Conservation (phyloP, 64 coral and sea anemone genomes). For the Montipora capricornis region DNA sequence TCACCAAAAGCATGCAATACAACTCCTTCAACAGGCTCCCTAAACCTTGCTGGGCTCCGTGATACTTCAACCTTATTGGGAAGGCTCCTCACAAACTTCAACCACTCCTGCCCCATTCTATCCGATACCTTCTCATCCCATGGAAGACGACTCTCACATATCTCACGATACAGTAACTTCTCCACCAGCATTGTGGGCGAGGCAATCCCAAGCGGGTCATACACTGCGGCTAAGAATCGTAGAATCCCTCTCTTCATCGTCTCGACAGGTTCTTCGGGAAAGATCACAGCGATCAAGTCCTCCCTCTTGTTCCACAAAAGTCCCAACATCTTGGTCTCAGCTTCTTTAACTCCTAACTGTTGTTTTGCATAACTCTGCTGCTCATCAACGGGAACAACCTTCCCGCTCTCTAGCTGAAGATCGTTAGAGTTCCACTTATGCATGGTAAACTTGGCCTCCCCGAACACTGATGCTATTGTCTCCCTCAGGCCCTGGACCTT, state of each 20-base stretch:
- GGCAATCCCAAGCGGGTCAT: neutral
- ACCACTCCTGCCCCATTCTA: too few relatives aligned
- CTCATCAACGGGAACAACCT: too few relatives aligned
- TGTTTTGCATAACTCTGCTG: conserved; percentile 49
- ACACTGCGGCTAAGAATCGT: conserved; percentile 12
- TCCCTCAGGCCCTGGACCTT: conserved; percentile 20
- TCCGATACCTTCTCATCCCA: too few relatives aligned
- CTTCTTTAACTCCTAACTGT: too few relatives aligned
- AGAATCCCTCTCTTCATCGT: conserved; percentile 29
- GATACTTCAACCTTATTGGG: too few relatives aligned
- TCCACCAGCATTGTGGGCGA: too few relatives aligned
- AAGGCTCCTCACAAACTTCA: too few relatives aligned
- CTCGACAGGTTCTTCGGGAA: conserved; percentile 1
- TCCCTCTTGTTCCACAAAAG: conserved; percentile 26
- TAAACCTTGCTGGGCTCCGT: too few relatives aligned
- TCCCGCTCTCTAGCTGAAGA: conserved; percentile 6
- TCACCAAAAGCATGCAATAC: too few relatives aligned
- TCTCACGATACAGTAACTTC: conserved; percentile 34
- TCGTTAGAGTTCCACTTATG: conserved; percentile 47
- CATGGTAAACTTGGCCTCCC: conserved; percentile 44
- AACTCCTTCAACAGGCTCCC: too few relatives aligned
- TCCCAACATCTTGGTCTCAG: conserved; percentile 32
- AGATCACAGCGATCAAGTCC: conserved; percentile 25
- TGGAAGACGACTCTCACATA: conserved; percentile 1
- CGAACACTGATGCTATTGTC: conserved; percentile 17